Evolutionary conservation across 2,888 invertebrate genomes (phyloP).

Genomic region (Erpobdella octoculata): DNA sequence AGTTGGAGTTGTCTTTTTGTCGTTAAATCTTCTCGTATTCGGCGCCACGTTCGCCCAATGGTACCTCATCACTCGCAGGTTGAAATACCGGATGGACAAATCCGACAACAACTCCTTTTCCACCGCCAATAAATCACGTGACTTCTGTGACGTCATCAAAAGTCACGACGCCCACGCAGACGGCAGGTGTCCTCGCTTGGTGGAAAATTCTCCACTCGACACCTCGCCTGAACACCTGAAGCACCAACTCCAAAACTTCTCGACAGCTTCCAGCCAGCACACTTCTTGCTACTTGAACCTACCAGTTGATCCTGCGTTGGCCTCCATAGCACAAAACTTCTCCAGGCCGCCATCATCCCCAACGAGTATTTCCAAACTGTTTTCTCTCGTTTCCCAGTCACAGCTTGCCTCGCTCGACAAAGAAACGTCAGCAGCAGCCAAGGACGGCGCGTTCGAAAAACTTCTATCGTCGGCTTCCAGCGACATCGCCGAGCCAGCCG

Average conservation of each 20-base stretch:
- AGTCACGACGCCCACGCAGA: too few species aligned
- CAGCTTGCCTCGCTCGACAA: too few species aligned
- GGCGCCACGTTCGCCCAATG: constrained; percentile 27
- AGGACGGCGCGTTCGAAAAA: background rate
- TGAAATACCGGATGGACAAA: background rate
- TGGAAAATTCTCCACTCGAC: background rate
- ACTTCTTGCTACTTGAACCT: background rate
- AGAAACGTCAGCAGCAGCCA: background rate
- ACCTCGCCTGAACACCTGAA: background rate
- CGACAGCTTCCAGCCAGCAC: background rate
- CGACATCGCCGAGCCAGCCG: background rate
- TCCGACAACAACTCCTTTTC: background rate
- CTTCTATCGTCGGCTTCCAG: background rate
- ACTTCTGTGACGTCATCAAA: too few species aligned
- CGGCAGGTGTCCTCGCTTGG: too few species aligned
- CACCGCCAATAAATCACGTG: background rate
- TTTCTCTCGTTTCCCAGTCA: too few species aligned
- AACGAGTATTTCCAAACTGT: too few species aligned
- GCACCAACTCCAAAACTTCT: background rate
- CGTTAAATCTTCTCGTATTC: constrained; percentile 25
- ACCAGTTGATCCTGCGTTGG: background rate
- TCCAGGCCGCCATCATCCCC: background rate
- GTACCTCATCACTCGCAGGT: constrained; percentile 7
- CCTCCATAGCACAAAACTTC: background rate
- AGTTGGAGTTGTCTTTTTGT: constrained; percentile 20